A percentile compares a stretch with the other conserved stretches of the same genome.
Conservation (phyloP, 2,888 invertebrate species). For the Mythimna loreyi region DNA sequence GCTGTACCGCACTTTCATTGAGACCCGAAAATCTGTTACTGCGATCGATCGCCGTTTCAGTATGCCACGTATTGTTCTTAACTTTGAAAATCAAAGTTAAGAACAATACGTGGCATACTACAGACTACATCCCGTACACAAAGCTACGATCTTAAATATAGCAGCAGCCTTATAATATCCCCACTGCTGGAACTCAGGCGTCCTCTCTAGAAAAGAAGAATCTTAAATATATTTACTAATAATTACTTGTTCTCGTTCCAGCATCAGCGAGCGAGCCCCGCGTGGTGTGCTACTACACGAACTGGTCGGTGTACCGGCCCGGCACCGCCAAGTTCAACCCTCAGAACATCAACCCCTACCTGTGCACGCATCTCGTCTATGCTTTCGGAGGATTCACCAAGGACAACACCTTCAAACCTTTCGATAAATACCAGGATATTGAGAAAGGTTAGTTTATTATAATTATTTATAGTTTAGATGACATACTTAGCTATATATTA, state of each 20-base stretch:
- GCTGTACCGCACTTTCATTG: no score
- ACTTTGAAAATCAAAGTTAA: no score
- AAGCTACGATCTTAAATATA: no score
- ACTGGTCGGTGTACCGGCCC: conserved; percentile 98
- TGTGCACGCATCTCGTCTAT: conserved; percentile 98
- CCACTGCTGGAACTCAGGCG: no score
- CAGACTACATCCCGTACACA: no score
- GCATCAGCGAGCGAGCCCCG: conserved; percentile 91
- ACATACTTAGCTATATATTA: no score
- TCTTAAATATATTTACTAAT: neutral
- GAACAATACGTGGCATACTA: no score
- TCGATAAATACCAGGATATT: conserved; percentile 98
- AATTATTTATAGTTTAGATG: neutral
- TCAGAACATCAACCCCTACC: conserved; percentile 98
- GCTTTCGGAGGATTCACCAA: conserved; percentile 98
- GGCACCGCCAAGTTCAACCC: conserved; percentile 97
- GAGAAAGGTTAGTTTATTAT: conserved; percentile 94
- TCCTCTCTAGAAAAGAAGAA: no score
- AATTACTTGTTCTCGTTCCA: conserved; percentile 61
- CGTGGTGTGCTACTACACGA: conserved; percentile 98
- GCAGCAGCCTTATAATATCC: no score
- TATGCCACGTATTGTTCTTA: no score
- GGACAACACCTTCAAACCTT: conserved; percentile 97
- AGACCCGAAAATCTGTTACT: no score
- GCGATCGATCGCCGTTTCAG: no score